Conservation (phyloP, 2,797 vertebrate species). For the Falco rusticolus region DNA sequence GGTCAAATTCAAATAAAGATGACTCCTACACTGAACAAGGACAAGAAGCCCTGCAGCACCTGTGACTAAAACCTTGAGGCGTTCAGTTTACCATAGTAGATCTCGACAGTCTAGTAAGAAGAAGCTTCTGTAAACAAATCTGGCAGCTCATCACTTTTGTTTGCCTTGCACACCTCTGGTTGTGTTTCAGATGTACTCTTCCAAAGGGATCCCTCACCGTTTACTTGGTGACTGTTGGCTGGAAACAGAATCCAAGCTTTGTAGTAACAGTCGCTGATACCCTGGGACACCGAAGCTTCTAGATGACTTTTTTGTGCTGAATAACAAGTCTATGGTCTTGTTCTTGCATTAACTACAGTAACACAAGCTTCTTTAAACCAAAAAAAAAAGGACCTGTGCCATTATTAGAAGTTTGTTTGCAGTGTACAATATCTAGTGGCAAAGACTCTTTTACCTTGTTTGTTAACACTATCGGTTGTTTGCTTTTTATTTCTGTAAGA, state of each 20-base stretch:
- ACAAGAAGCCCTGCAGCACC: slow-evolving; percentile 93
- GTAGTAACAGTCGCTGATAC: slow-evolving; percentile 30
- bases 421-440: slow-evolving; percentile 26
- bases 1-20: slow-evolving; percentile 83
- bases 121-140: neutral
- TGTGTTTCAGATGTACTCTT: neutral
- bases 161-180: neutral
- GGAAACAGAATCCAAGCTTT: slow-evolving; percentile 50
- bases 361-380: slow-evolving; percentile 70
- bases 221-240: slow-evolving; percentile 36
- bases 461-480: slow-evolving; percentile 15
- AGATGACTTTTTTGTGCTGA: slow-evolving; percentile 62
- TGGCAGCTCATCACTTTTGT: neutral
- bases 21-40: slow-evolving; percentile 92
- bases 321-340: slow-evolving; percentile 52
- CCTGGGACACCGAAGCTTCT: slow-evolving; percentile 41
- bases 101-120: neutral
- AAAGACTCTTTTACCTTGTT: slow-evolving; percentile 11
- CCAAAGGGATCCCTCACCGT: slow-evolving; percentile 12
- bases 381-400: slow-evolving; percentile 60
- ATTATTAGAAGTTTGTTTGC: slow-evolving; percentile 42
- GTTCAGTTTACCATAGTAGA: neutral
- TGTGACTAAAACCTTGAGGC: slow-evolving; percentile 76
- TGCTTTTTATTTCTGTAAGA: slow-evolving; percentile 30
- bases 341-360: slow-evolving; percentile 67